Percentiles rank a stretch among this genome's conserved stretches.
phyloP scores from a whole-genome alignment of 2,113 vertebrate species.

The Cyprinodon variegatus region DNA sequence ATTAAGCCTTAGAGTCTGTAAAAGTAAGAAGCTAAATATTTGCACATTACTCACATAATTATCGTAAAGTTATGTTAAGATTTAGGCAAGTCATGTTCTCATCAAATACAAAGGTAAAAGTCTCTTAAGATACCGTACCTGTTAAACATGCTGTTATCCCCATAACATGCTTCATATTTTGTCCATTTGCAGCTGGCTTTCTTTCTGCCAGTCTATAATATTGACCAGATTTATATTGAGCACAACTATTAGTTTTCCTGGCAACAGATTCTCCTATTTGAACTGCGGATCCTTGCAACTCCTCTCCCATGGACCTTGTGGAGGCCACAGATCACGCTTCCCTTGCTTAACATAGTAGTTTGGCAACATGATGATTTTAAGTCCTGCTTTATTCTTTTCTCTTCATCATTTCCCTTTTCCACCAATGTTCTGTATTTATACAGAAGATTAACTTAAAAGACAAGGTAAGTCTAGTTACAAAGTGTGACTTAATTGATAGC shows the following conservation, averaged over 20 bases:
- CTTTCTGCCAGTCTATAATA: background rate
- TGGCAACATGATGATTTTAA: background rate
- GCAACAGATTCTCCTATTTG: background rate
- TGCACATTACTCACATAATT: background rate
- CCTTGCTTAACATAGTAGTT: background rate
- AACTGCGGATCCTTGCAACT: background rate
- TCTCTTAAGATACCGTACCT: background rate
- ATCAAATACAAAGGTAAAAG: background rate
- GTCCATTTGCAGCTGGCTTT: background rate
- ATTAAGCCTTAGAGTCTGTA: constrained; percentile 8
- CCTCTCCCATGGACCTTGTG: background rate
- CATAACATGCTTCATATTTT: background rate
- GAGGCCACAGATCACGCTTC: background rate
- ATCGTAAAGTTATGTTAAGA: background rate
- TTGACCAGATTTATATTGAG: background rate
- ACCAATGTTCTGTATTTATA: background rate
- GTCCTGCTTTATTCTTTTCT: background rate
- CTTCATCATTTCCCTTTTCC: background rate
- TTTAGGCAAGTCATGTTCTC: background rate
- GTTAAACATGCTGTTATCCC: background rate
- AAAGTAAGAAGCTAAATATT: constrained; percentile 28
- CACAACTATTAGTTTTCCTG: background rate
- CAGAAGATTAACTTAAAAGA: too few species aligned
- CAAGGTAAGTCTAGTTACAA: too few species aligned
- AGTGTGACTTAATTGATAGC: too few species aligned